Evolutionary conservation across 1,140 invertebrate species (phyloP).

Genomic region (Samia ricini): DNA sequence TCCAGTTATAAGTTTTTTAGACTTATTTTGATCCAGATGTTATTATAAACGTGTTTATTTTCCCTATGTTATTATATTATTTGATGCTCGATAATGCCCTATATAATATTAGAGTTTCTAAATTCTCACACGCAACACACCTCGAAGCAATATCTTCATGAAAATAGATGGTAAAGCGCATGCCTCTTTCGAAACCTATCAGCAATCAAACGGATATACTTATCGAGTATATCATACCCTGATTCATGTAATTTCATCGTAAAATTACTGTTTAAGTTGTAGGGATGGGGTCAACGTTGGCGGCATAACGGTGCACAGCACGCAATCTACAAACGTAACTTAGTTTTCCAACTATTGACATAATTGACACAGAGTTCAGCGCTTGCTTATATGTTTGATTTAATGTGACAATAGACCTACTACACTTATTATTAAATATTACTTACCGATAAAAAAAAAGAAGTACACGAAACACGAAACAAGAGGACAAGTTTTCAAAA

Average conservation of each 20-base stretch:
- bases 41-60: neutral
- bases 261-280: constrained; percentile 29
- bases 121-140: neutral
- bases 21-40: too few relatives aligned
- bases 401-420: neutral
- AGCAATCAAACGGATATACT: constrained; percentile 13
- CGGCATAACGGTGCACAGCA: constrained; percentile 33
- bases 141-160: neutral
- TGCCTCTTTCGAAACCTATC: neutral
- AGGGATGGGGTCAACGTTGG: constrained; percentile 30
- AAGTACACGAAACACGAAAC: too few relatives aligned
- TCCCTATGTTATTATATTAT: neutral
- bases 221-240: constrained; percentile 21
- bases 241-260: constrained; percentile 40
- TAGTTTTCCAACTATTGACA: constrained; percentile 2
- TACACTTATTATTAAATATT: too few relatives aligned
- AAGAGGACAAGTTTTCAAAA: too few relatives aligned
- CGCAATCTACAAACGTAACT: constrained; percentile 18
- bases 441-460: too few relatives aligned
- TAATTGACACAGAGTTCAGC: neutral
- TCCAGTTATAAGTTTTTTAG: too few relatives aligned
- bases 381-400: neutral
- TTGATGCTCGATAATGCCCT: neutral
- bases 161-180: neutral
- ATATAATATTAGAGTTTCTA: neutral